Base-by-base conservation (phyloP, 2,888 invertebrate species). In the Zelleria hepariella region DNA sequence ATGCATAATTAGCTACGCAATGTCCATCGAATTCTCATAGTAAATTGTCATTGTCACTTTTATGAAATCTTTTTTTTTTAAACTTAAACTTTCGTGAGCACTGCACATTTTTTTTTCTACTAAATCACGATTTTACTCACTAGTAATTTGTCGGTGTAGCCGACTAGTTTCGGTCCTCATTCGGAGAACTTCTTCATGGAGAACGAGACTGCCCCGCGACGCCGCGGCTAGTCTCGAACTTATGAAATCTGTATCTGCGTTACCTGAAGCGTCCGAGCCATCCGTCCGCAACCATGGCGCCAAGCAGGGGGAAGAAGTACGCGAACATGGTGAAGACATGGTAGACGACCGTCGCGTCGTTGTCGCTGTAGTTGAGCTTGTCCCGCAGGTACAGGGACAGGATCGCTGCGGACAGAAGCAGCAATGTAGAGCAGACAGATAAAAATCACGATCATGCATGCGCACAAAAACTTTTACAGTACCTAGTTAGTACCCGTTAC, bases 221-320 rank as follows among this genome's bases (percentile, higher is more conserved):
- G 15, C 32, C 1, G 15, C 3, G 2, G 1, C 2, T 5, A 42
- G 15, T 4, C 32, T 42, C 15, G 15, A 42, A 10, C 32, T 42
- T 42, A 2, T 15, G 32, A 15, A 42, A 42, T 5, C 32, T 15
- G 32, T 15, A 15, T 51, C 20, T 5, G 7, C 8, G 4, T 51
- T 24, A 90, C 90, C 90, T 93, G 85, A 95, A 99, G 86, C 97
- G 95, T 58, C 98, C 98, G 53, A 98, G 89, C 86, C 92, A 94
- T 61, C 97, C 96, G 80, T 99, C 99, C 0, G 99, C 97, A 48
- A 99, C 82, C 72, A 98, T 95, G 25, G 98, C 98, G 2, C 99
- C 99, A 27, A 97, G 70, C 2, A 98, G 67, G 0, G 98, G 97
- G 65, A 95, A 95, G 81, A 96, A 94, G 87, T 96, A 99, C 8